phyloP scores from a whole-genome alignment of 2,888 invertebrate genomes.

The Ectobius pallidus region DNA sequence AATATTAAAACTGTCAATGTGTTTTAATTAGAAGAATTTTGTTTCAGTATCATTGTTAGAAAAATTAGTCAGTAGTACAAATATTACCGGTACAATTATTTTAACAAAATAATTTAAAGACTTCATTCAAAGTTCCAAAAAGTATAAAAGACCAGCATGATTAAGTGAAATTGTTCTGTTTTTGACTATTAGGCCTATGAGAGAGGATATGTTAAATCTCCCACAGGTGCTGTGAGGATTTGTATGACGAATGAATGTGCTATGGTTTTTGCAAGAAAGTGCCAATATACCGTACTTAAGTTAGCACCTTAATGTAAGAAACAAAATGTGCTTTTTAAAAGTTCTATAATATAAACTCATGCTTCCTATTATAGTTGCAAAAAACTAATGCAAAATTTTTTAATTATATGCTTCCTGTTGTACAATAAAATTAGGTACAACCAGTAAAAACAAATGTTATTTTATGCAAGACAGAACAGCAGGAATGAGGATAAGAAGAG shows the following conservation, averaged over 20 bases:
- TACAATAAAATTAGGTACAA: background rate
- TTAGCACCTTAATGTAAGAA: background rate
- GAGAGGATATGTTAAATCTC: background rate
- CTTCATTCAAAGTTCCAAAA: background rate
- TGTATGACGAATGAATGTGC: background rate
- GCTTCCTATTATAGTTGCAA: slow-evolving; percentile 8
- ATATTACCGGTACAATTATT: slow-evolving; percentile 1
- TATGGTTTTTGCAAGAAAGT: slow-evolving; percentile 6
- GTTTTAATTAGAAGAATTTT: background rate
- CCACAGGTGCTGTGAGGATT: background rate
- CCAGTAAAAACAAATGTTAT: background rate
- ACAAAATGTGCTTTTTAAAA: slow-evolving; percentile 2
- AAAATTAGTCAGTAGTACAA: background rate
- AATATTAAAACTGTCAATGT: background rate
- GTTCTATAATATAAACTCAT: background rate
- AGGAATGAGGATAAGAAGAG: background rate
- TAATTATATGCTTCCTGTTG: background rate
- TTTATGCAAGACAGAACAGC: background rate
- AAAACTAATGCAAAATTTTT: background rate
- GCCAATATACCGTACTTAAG: slow-evolving; percentile 11
- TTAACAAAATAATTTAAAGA: background rate
- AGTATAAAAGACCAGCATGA: background rate
- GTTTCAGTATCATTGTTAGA: background rate
- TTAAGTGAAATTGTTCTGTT: background rate
- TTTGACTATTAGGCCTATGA: slow-evolving; percentile 14